These are phyloP conservation scores for Argya squamiceps DNA, from an alignment of 2,797 vertebrate genomes.

Conservation along the genomic window DNA sequence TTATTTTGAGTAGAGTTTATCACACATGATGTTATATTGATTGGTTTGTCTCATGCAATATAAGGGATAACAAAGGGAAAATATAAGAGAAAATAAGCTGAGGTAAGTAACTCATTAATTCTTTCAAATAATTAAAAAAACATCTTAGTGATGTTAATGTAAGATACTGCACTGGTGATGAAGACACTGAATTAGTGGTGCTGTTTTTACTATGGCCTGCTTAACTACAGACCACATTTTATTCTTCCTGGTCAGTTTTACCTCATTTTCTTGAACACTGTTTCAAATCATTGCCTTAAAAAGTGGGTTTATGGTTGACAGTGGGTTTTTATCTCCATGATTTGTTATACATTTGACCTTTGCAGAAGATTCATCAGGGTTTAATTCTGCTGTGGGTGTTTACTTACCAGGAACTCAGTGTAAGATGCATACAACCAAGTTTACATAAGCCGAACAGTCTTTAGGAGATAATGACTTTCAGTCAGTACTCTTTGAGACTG, in stretches of 20 bases:
- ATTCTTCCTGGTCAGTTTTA: background rate
- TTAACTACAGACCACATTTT: background rate
- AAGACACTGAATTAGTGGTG: background rate
- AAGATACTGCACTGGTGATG: background rate
- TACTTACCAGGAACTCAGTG: background rate
- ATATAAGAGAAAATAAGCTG: background rate
- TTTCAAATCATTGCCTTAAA: background rate
- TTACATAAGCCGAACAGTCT: background rate
- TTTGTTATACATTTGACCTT: constrained; percentile 32
- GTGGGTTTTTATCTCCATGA: background rate
- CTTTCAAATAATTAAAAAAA: background rate
- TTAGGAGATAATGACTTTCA: constrained; percentile 49
- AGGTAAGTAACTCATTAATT: background rate
- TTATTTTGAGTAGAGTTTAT: background rate
- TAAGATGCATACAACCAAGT: background rate
- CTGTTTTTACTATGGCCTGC: background rate
- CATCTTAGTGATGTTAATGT: background rate
- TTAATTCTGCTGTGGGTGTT: constrained; percentile 11
- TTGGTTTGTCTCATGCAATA: background rate
- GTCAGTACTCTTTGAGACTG: background rate
- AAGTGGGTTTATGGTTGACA: background rate
- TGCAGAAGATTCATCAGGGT: background rate
- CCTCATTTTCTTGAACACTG: background rate
- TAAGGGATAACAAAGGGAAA: background rate
- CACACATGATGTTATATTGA: background rate